A percentile compares a stretch with the other conserved stretches of the same genome.
Evolutionary conservation across 2,113 vertebrate species (phyloP).

Genomic region (Spheniscus mendiculus): DNA sequence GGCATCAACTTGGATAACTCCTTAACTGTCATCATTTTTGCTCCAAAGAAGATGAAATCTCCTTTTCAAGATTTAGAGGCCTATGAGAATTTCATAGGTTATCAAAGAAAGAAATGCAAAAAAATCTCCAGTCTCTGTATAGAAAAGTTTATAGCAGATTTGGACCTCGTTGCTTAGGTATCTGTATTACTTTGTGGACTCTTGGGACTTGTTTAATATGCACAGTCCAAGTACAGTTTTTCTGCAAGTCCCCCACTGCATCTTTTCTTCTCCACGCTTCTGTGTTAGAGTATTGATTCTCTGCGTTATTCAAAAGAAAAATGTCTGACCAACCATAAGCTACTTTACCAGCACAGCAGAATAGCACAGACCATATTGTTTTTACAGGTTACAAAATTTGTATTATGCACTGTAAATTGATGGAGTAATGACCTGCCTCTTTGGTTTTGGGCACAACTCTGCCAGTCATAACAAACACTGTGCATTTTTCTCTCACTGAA

Average conservation of each 20-base stretch:
- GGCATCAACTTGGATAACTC: not conserved
- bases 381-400: not conserved
- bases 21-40: not conserved
- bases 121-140: not conserved
- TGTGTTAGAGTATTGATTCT: not conserved
- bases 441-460: not conserved
- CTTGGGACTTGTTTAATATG: not conserved
- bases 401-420: not conserved
- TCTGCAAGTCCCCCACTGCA: not conserved
- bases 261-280: not conserved
- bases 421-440: not conserved
- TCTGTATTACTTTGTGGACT: not conserved
- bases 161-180: not conserved
- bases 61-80: not conserved
- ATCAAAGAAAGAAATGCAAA: not conserved
- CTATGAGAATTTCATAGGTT: not conserved
- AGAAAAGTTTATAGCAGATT: not conserved
- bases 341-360: not conserved
- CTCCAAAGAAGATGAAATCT: not conserved
- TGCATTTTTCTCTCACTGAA: not conserved
- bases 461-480: not conserved
- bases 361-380: not conserved
- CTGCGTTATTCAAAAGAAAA: not conserved
- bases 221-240: not conserved
- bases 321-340: not conserved